Base-by-base conservation (phyloP, 2,113 vertebrate species). In the Ardeotis arabs region DNA sequence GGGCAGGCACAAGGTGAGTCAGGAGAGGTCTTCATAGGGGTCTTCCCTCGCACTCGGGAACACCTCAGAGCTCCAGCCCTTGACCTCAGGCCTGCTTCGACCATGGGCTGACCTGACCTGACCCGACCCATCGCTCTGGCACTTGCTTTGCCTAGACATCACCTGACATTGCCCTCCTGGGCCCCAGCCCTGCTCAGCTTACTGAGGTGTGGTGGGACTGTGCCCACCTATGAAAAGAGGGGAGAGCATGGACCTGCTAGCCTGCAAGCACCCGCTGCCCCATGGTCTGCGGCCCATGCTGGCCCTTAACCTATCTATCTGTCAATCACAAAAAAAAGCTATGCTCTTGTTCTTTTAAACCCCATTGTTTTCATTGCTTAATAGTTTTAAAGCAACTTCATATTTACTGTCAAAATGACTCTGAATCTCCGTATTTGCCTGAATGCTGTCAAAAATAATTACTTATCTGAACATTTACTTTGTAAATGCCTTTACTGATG, bases 21-120 rank as follows among this genome's bases (percentile, higher is more conserved):
- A 35, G 56, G 29, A 70, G 33, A 39, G 10, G 24, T 10, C 12
- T 25, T 50, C 14, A 23, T 1, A 6, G 16, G 11, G 3, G 6
- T 6, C 7, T 45, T 62, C 9, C 20, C 14, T 20, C 2, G 0
- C 0, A 3, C 18, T 56, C 1, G 1, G 35, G 10, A 82, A 22
- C 18, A 56, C 9, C 41, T 56, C 27, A 69, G 55, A 70, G 28
- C 17, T 33, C 20, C 6, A 4, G 35, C 5, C 12, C 12, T 68
- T 50, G 29, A 25, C 11, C 3, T 2, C 25, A 35, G 24, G 27
- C 3, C 27, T 63, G 62, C 6, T 12, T 7, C 0, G 5, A 16
- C 35, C 39, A 49, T 44, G 25, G 68, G 12, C 24, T 80, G 28
- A 62, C 23, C 45, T 69, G 25, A 41, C 29, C 29, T 47, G 10